Evolutionary conservation across 2,113 vertebrate genomes (phyloP).

Genomic region (Oryzias melastigma): DNA sequence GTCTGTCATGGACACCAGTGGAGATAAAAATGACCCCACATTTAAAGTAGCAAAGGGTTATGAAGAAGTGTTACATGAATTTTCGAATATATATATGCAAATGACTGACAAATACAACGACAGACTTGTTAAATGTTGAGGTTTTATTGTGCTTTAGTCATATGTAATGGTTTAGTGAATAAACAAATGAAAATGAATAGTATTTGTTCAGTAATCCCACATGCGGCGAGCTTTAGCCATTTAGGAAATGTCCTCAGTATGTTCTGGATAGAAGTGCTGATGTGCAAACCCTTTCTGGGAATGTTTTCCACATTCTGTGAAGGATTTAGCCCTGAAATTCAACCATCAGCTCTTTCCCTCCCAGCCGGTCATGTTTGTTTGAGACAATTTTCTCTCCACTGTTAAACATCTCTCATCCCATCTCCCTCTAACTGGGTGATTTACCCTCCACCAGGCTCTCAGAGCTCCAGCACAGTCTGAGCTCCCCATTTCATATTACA

Average conservation of each 20-base stretch:
- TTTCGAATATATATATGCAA: no score
- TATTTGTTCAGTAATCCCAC: not conserved
- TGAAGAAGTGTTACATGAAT: no score
- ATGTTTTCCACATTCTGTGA: constrained; percentile 10
- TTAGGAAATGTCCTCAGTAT: not conserved
- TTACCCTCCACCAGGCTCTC: constrained; percentile 26
- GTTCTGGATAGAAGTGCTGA: not conserved
- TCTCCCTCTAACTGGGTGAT: constrained; percentile 18
- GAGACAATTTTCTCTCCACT: constrained; percentile 11
- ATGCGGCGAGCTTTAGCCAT: not conserved
- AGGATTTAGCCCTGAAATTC: constrained; percentile 17
- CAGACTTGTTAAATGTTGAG: no score
- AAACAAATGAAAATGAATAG: not conserved
- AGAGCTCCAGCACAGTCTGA: constrained; percentile 27
- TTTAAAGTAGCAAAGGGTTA: no score
- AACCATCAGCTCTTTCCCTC: constrained; percentile 20
- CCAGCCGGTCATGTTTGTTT: constrained; percentile 16
- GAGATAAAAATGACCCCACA: no score
- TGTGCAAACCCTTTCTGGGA: not conserved
- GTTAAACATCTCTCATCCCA: constrained; percentile 3
- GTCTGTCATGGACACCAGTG: no score
- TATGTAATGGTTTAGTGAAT: not conserved
- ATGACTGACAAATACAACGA: no score
- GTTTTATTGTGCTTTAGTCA: no score
- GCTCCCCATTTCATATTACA: constrained; percentile 50